Percentiles rank a stretch among this genome's conserved stretches.
These are phyloP conservation scores for Platorchestia sp. DNA, from an alignment of 1,140 invertebrate genomes.

Conservation along the genomic window DNA sequence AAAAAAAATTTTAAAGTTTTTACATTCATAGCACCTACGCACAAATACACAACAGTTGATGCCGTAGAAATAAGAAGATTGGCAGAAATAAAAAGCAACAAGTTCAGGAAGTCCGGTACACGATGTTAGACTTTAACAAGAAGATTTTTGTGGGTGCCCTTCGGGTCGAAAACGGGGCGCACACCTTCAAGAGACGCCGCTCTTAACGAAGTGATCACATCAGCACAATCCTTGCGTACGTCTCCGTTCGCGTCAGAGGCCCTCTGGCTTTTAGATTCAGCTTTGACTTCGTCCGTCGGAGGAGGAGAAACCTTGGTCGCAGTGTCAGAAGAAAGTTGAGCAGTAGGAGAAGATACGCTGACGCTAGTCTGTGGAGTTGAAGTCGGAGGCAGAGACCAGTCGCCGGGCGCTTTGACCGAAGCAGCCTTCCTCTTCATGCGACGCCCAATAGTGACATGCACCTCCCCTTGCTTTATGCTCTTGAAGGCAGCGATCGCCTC, in stretches of 20 bases:
- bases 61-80: background rate
- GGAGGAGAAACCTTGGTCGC: background rate
- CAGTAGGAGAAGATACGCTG: background rate
- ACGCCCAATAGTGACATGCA: slow-evolving; percentile 85
- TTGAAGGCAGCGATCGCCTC: slow-evolving; percentile 90
- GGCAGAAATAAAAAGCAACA: background rate
- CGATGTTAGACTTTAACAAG: background rate
- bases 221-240: background rate
- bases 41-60: background rate
- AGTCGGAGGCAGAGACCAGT: background rate
- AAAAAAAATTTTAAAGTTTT: too few species aligned
- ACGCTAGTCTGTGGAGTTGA: background rate
- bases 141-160: background rate
- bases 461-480: slow-evolving; percentile 86
- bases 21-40: background rate
- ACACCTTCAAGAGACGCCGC: background rate
- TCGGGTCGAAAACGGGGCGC: background rate
- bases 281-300: background rate
- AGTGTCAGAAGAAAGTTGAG: background rate
- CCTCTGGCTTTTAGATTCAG: background rate
- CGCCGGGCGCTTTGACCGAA: background rate
- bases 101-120: background rate
- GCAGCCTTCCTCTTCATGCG: slow-evolving; percentile 70
- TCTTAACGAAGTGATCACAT: background rate
- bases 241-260: background rate